Base-by-base conservation (phyloP, 1,140 invertebrate species). In the Zaprionus taronus region DNA sequence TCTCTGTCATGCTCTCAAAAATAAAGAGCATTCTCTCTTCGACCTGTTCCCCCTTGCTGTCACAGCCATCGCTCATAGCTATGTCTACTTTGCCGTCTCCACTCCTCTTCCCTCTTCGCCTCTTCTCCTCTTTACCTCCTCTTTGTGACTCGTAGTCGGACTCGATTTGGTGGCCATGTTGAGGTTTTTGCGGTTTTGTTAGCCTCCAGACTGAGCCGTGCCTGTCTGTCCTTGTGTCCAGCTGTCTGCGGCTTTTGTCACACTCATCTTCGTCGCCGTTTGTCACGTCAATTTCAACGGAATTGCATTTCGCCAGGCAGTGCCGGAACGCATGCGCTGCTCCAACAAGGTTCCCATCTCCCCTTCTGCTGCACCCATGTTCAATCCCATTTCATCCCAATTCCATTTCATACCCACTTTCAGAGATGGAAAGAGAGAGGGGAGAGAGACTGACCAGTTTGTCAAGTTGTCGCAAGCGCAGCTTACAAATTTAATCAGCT, bases 401-500 rank as follows among this genome's bases (percentile, higher is more conserved):
- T 60, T 20, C 61, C 28, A 44, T 51, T 56, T 44, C 53, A 24
- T 34, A 34, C 31, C 6, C 5, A 7, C 6, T 28, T 7, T 0
- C 31, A 3, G 31, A 4, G 0, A 34, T 9, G 9, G 4, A 26
- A 9, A 4, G 4, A 11, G 28, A 34, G 64, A 14, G 9, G 20
- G 14, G 12, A 24, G 41, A 17, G 24, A 20, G 24, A 14, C 51
- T 67, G 81, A 87, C 84, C 84, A 87, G 84, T 87, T 87, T 87
- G 84, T 87, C 84, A 89, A 87, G 78, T 81, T 66, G 77, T 86
- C 66, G 63, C 72, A 72, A 75, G 20, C 67, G 58, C 67, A 77
- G 83, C 80, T 87, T 87, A 87, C 84, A 89, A 87, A 77, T 89
- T 89, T 87, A 87, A 87, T 89, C 84, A 87, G 85, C 84, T 89